A percentile compares a stretch with the other conserved stretches of the same genome.
Conservation (phyloP, 2,113 vertebrate genomes). For the Brachypteracias leptosomus region DNA sequence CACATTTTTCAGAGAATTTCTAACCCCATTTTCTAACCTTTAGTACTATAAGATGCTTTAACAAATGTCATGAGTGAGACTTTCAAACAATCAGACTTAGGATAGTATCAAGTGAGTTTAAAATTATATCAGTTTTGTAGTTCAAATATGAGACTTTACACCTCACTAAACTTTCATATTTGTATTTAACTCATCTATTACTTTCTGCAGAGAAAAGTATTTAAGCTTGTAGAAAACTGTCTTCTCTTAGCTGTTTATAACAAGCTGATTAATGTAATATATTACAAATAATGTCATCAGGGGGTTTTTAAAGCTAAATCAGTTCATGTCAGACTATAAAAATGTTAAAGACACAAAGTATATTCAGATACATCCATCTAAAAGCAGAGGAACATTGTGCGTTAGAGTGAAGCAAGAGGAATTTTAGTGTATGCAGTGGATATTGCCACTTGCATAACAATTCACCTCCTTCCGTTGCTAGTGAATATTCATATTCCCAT, state of each 20-base stretch:
- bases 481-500: slow-evolving; percentile 76
- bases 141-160: slow-evolving; percentile 9
- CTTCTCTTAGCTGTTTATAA: slow-evolving; percentile 23
- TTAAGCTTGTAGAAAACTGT: slow-evolving; percentile 34
- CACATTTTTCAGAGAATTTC: neutral
- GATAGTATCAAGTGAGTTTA: slow-evolving; percentile 44
- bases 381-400: slow-evolving; percentile 25
- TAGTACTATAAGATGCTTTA: neutral
- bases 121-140: neutral
- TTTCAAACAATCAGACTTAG: slow-evolving; percentile 19
- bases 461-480: slow-evolving; percentile 47
- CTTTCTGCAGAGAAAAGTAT: slow-evolving; percentile 10
- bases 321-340: neutral
- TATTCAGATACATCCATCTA: neutral
- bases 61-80: slow-evolving; percentile 24
- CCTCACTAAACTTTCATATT: neutral
- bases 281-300: slow-evolving; percentile 27
- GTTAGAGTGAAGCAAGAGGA: slow-evolving; percentile 51
- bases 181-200: neutral
- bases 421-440: slow-evolving; percentile 55
- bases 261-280: slow-evolving; percentile 41
- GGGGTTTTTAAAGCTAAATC: neutral
- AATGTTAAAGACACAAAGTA: neutral
- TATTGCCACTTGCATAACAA: slow-evolving; percentile 74
- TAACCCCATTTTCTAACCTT: neutral